Evolutionary conservation across 1,140 invertebrate species (phyloP), one percentile per base, ranked within the genome.

Genomic region (Atta cephalotes): DNA sequence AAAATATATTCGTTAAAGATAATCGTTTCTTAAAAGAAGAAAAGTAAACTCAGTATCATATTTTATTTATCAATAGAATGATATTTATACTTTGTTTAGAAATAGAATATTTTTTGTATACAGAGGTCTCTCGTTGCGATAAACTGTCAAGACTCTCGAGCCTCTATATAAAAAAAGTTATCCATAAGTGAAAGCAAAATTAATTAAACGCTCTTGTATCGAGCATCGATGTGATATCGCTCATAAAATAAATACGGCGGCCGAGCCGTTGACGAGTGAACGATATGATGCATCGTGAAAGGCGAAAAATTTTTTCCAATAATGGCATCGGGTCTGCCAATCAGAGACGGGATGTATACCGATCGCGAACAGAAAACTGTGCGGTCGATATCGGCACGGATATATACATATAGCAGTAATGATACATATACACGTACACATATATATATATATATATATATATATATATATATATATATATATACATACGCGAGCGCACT

Each of bases 221-320:
- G 14, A 12, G 25, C 5, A 25, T 53, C 53, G 53, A 28, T 45
- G 53, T 35, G 39, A 62, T 71, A 18, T 70, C 56, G 56, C 39
- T 82, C 39, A 25, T 74, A 82, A 82, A 82, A 82, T 82, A 82
- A 82, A 82, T 82, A 82, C 68, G 35, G 14, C 25, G 68, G 0
- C 21, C 53, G 53, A 16, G 4, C 21, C 53, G 49, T 58, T 16
- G 31, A 10, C 49, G 39, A 53, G 63, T 56, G 58, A 62, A 35
- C 16, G 2, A 60, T 39, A 3, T 31, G 76, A 68, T 65, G 79
- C 65, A 62, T 78, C 68, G 72, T 25, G 28, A 35, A n/a, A 62
- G 60, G 76, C 63, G 87, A 74, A 85, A 85, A 74, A 86, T 82
- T 76, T 88, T 89, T 86, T 56, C 70, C 88, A 80, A 89, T 88